Base-by-base conservation (phyloP, 1,140 invertebrate species). In the Eupristina koningsbergeri region DNA sequence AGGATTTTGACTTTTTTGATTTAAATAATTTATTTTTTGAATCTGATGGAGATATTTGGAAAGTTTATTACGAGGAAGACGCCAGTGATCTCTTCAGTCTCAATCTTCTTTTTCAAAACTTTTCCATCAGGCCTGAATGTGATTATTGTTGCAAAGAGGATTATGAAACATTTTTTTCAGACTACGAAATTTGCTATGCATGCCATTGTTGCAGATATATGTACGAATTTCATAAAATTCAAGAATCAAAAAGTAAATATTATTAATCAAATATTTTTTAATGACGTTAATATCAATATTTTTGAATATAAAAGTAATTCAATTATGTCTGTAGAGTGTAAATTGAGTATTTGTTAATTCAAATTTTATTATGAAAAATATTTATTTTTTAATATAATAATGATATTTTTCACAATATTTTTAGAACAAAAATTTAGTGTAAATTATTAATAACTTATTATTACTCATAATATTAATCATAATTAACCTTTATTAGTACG, bases 1-100 rank as follows among this genome's bases (percentile, higher is more conserved):
- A 53, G n/a, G 73, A 75, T 53, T 6, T 15, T 34, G 73, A 75
- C 31, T 47, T 31, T 22, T 75, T 75, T 9, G 31, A 75, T 75
- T 75, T 75, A 31, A 75, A 75, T 50, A 19, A 75, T 75, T 75
- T 75, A 53, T 75, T 75, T 34, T 75, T 75, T 53, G 73, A 75
- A 75, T 34, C 22, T 5, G 29, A 75, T 34, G 73, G 73, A 34
- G 73, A 75, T 53, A 75, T 75, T 31, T 75, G 73, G 73, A 75
- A 47, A 17, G 45, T 7, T 11, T 50, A 75, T 7, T 22, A 74
- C 22, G 71, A 75, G 17, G 73, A 75, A 9, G 29, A 39, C 19
- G 3, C 13, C 8, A n/a, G 7, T 0, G 47, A 76, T 34, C 17
- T 76, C 7, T 76, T 58, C 29, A 22, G 22, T 53, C 50, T 76